Evolutionary conservation across 2,113 vertebrate species (phyloP).

Genomic region (Ornithorhynchus anatinus): DNA sequence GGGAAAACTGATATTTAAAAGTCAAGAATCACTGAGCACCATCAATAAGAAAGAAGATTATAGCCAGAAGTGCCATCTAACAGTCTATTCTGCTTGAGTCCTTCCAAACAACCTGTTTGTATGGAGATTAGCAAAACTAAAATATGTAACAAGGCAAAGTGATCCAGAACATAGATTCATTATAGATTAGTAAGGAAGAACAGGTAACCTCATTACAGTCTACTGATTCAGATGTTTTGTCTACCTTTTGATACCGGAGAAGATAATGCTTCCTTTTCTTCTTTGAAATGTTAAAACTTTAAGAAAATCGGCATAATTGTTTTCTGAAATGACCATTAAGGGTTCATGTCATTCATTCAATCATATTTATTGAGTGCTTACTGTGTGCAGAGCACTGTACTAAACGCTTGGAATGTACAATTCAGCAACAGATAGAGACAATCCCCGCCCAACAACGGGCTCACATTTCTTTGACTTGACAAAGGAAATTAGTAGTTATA

Average conservation of each 20-base stretch:
- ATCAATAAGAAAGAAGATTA: slow-evolving; percentile 40
- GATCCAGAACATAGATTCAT: neutral
- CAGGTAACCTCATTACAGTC: neutral
- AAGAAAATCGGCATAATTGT: neutral
- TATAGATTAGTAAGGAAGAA: neutral
- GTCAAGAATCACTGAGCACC: slow-evolving; percentile 21
- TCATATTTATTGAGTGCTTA: too few relatives aligned
- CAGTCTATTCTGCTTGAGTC: slow-evolving; percentile 2
- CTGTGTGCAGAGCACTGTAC: too few relatives aligned
- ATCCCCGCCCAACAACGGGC: too few relatives aligned
- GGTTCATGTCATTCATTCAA: too few relatives aligned
- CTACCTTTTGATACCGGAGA: neutral
- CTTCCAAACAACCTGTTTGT: neutral
- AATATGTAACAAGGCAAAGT: neutral
- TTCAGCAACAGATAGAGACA: too few relatives aligned
- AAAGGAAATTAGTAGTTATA: too few relatives aligned
- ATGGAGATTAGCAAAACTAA: neutral
- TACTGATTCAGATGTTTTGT: neutral
- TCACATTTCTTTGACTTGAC: too few relatives aligned
- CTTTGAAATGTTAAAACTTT: neutral
- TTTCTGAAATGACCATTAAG: neutral
- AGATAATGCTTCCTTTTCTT: neutral
- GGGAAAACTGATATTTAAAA: slow-evolving; percentile 51
- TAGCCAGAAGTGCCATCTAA: neutral
- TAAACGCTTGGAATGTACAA: too few relatives aligned